These are phyloP conservation scores for Drosophila bipectinata DNA, from an alignment of 1,140 invertebrate species.

Conservation along the genomic window DNA sequence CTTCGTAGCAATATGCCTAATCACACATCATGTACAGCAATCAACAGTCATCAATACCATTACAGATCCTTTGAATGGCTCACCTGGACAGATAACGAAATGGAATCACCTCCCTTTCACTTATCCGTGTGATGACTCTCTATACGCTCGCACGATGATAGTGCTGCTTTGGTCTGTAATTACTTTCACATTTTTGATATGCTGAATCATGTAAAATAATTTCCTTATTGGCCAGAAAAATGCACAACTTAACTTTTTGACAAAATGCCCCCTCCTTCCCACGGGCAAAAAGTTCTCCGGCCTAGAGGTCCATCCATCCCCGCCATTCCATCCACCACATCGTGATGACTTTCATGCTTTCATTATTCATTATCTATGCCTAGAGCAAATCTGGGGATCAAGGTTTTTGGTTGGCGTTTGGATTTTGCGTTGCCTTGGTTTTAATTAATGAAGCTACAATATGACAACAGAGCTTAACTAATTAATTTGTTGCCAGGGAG, in stretches of 20 bases:
- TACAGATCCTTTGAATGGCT: constrained; percentile 8
- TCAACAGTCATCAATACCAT: constrained; percentile 26
- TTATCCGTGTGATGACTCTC: constrained; percentile 8
- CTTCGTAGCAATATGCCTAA: neutral
- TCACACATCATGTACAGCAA: constrained; percentile 19
- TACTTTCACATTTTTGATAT: constrained; percentile 45
- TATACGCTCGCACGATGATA: constrained; percentile 27
- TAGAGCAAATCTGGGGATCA: constrained; percentile 51
- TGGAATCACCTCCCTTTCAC: neutral
- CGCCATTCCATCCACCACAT: constrained; percentile 1
- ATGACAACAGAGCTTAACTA: constrained; percentile 58
- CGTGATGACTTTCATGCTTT: constrained; percentile 47
- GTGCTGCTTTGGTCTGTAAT: constrained; percentile 44
- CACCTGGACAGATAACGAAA: neutral
- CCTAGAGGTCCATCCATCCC: neutral
- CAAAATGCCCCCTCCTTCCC: constrained; percentile 21
- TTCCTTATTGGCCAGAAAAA: constrained; percentile 55
- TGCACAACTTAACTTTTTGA: constrained; percentile 64
- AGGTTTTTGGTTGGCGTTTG: constrained; percentile 33
- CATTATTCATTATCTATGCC: constrained; percentile 64
- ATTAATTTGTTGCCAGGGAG: constrained; percentile 47
- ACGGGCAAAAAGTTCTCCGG: constrained; percentile 15
- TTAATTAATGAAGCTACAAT: constrained; percentile 61
- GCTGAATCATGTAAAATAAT: constrained; percentile 59
- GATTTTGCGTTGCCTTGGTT: constrained; percentile 34